Conservation (phyloP, 2,797 vertebrate genomes). For the Simalia tracyae region DNA sequence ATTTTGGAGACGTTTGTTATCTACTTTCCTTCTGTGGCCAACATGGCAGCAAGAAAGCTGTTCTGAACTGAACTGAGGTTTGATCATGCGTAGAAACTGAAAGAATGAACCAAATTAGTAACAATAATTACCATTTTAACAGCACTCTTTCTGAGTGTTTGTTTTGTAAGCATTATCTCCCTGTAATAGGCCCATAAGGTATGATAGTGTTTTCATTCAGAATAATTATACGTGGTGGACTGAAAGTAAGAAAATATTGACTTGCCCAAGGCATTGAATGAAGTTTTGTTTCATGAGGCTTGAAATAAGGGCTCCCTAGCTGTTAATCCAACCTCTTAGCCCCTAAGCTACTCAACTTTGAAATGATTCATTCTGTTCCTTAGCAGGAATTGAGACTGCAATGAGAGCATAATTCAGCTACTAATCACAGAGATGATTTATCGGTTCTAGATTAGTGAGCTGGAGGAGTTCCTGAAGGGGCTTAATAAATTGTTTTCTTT, state of each 20-base stretch:
- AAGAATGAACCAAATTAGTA: not conserved
- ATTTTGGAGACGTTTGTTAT: not conserved
- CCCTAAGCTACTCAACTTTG: not conserved
- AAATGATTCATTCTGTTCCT: not conserved
- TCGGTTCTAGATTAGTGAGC: conserved; percentile 14
- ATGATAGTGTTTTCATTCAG: not conserved
- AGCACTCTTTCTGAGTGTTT: not conserved
- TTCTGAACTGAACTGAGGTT: not conserved
- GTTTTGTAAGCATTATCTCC: not conserved
- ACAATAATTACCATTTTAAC: not conserved
- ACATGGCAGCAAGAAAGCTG: too few species aligned
- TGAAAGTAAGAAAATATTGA: not conserved
- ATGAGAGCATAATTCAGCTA: not conserved
- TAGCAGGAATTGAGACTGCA: not conserved
- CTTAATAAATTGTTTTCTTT: not conserved
- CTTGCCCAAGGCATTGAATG: not conserved
- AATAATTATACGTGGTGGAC: not conserved
- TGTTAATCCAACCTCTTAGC: not conserved
- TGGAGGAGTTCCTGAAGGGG: conserved; percentile 21
- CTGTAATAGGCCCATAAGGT: not conserved
- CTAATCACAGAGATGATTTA: conserved; percentile 1
- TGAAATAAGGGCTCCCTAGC: not conserved
- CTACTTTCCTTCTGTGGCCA: not conserved
- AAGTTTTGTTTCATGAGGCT: not conserved
- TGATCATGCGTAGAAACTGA: not conserved